A percentile compares a stretch with the other conserved stretches of the same genome.
Conservation (phyloP, 2,113 vertebrate genomes). For the Crotalus tigris region DNA sequence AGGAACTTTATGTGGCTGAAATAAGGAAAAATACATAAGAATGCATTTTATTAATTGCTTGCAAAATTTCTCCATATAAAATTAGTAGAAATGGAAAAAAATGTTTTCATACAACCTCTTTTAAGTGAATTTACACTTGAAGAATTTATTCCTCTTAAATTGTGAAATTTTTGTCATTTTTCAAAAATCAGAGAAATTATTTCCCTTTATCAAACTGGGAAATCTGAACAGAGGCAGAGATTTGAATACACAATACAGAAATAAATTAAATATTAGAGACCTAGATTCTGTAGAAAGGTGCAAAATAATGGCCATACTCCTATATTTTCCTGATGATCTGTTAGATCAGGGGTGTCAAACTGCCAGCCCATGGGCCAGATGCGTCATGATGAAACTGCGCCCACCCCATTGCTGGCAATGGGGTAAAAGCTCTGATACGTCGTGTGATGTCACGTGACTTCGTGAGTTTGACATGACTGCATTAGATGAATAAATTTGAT, state of each 20-base stretch:
- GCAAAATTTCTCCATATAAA: not conserved
- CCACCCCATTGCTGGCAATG: too few species aligned
- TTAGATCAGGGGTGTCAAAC: not conserved
- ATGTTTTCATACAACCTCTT: not conserved
- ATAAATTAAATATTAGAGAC: not conserved
- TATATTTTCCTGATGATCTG: conserved; percentile 6
- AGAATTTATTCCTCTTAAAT: not conserved
- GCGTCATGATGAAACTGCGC: too few species aligned
- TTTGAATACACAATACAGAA: not conserved
- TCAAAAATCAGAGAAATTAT: not conserved
- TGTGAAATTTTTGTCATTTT: not conserved
- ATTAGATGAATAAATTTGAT: not conserved
- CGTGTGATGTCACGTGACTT: not conserved
- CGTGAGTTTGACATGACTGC: too few species aligned
- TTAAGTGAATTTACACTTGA: not conserved
- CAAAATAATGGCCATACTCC: conserved; percentile 21
- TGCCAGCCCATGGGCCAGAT: too few species aligned
- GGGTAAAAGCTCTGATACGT: too few species aligned
- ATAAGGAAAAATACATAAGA: not conserved
- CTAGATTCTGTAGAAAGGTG: not conserved
- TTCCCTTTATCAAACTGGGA: not conserved
- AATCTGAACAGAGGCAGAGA: not conserved
- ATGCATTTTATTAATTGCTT: not conserved
- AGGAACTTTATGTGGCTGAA: not conserved
- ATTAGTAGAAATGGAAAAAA: not conserved